These are phyloP conservation scores for Altica lythri DNA, from an alignment of 2,888 invertebrate genomes.

Conservation along the genomic window DNA sequence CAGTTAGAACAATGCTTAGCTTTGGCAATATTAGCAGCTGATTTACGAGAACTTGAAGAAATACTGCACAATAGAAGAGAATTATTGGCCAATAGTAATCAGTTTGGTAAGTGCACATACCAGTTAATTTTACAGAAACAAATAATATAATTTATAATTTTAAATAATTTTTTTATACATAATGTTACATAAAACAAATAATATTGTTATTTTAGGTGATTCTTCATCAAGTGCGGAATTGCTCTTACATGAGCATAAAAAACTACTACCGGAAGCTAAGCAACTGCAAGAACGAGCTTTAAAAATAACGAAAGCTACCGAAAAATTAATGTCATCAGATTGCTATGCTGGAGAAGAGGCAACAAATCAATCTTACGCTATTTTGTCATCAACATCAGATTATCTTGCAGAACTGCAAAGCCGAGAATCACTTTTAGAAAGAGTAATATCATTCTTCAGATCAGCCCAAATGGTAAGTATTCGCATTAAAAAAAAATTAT, in stretches of 20 bases:
- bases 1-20: slow-evolving; percentile 80
- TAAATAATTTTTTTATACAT: not conserved
- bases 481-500: too few relatives aligned
- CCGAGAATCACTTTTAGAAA: slow-evolving; percentile 68
- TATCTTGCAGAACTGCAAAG: slow-evolving; percentile 74
- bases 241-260: slow-evolving; percentile 70
- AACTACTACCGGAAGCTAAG: slow-evolving; percentile 72
- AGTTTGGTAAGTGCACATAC: slow-evolving; percentile 57
- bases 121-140: not conserved
- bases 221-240: slow-evolving; percentile 71
- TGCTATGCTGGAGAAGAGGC: slow-evolving; percentile 73
- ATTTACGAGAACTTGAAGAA: slow-evolving; percentile 69
- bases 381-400: slow-evolving; percentile 69
- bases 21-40: slow-evolving; percentile 72
- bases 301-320: slow-evolving; percentile 77
- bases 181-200: not conserved
- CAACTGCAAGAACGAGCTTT: slow-evolving; percentile 75
- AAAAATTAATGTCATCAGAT: slow-evolving; percentile 72
- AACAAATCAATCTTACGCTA: slow-evolving; percentile 68
- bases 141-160: not conserved
- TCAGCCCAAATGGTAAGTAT: slow-evolving; percentile 68
- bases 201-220: slow-evolving; percentile 63
- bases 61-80: slow-evolving; percentile 62
- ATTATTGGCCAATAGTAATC: slow-evolving; percentile 63
- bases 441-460: slow-evolving; percentile 74